Percentiles rank a stretch among this genome's conserved stretches.
Evolutionary conservation across 2,797 vertebrate genomes (phyloP).

Genomic region (Heterohyrax brucei): DNA sequence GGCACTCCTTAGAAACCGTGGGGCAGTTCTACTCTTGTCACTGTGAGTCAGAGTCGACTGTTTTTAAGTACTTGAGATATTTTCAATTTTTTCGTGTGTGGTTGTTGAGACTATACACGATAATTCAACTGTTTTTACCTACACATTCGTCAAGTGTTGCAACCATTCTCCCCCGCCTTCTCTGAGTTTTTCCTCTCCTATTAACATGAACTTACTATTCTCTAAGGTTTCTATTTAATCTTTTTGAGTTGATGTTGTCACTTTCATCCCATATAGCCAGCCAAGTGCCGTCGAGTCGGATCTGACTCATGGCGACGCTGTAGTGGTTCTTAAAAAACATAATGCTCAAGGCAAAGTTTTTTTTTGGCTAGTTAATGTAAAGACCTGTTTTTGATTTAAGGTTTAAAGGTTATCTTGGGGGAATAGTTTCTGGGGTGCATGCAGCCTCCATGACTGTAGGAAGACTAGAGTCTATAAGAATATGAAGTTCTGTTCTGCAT

Average conservation of each 20-base stretch:
- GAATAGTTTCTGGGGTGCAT: not conserved
- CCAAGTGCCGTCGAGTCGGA: too few relatives aligned
- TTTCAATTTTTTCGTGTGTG: not conserved
- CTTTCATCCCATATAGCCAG: not conserved
- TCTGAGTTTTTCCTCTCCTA: not conserved
- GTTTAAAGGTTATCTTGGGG: not conserved
- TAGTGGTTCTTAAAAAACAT: not conserved
- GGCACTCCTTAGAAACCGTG: too few relatives aligned
- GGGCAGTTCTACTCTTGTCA: too few relatives aligned
- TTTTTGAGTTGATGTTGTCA: not conserved
- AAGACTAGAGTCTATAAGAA: not conserved
- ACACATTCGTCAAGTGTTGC: not conserved
- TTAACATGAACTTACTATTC: not conserved
- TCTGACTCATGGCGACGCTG: too few relatives aligned
- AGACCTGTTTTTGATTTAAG: not conserved
- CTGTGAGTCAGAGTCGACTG: too few relatives aligned
- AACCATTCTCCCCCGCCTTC: not conserved
- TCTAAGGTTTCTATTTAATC: not conserved
- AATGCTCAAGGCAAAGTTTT: not conserved
- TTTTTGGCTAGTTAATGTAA: not conserved
- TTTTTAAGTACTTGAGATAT: too few relatives aligned
- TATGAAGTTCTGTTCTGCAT: not conserved
- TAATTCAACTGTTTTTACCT: too few relatives aligned
- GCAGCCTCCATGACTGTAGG: too few relatives aligned
- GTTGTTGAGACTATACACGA: not conserved